Conservation (phyloP, 2,888 invertebrate genomes). For the Pollenia angustigena region DNA sequence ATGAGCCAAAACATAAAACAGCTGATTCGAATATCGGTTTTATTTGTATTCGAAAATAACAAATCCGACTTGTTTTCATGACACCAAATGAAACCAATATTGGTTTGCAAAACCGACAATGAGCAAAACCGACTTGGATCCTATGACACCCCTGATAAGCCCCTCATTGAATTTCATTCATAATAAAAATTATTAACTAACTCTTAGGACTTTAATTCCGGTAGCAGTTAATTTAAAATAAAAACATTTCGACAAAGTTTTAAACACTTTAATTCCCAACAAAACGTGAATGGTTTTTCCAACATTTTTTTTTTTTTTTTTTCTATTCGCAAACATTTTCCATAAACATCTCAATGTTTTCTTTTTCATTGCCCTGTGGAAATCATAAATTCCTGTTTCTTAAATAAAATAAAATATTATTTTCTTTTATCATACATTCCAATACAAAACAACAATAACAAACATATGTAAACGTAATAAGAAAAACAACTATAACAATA, state of each 20-base stretch:
- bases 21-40: no score
- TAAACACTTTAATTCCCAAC: background rate
- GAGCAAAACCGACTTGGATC: no score
- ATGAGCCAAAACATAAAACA: no score
- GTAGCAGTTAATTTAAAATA: background rate
- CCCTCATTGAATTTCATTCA: no score
- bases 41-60: no score
- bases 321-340: slow-evolving; percentile 11
- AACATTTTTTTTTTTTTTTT: background rate
- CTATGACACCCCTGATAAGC: no score
- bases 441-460: background rate
- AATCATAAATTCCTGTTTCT: slow-evolving; percentile 48
- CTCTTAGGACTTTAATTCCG: no score
- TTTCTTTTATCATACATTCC: slow-evolving; percentile 32
- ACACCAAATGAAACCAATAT: no score
- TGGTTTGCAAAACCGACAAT: no score
- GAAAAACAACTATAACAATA: slow-evolving; percentile 9
- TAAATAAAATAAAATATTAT: slow-evolving; percentile 6
- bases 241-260: background rate
- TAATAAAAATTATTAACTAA: no score
- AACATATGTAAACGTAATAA: slow-evolving; percentile 13
- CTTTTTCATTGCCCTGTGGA: slow-evolving; percentile 32
- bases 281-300: background rate
- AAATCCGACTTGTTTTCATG: no score
- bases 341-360: slow-evolving; percentile 44